These are phyloP conservation scores for Sebastes nivosus DNA, from an alignment of 2,797 vertebrate genomes.

Conservation along the genomic window DNA sequence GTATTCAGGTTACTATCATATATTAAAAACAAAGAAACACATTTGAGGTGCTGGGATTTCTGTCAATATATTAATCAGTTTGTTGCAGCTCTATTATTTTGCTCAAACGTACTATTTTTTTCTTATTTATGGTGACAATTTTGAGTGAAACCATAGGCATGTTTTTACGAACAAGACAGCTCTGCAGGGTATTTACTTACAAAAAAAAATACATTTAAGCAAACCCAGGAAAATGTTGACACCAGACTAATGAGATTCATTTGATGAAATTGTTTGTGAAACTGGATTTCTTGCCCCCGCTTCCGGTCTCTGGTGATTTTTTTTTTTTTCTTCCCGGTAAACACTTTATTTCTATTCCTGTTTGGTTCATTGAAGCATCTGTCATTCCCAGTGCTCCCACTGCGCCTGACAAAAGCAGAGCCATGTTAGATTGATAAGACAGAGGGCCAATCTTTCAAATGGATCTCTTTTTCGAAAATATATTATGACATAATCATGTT, in stretches of 20 bases:
- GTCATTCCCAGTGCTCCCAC: slow-evolving; percentile 73
- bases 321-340: slow-evolving; percentile 42
- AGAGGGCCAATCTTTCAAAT: slow-evolving; percentile 82
- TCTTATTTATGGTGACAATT: neutral
- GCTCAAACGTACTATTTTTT: neutral
- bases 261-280: slow-evolving; percentile 47
- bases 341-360: slow-evolving; percentile 71
- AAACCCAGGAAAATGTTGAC: slow-evolving; percentile 12
- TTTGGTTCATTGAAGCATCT: slow-evolving; percentile 73
- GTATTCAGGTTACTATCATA: neutral
- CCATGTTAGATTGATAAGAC: slow-evolving; percentile 80
- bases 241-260: slow-evolving; percentile 23
- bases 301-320: slow-evolving; percentile 42
- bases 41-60: neutral
- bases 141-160: neutral
- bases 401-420: slow-evolving; percentile 76
- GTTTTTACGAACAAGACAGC: neutral
- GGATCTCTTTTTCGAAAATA: slow-evolving; percentile 85
- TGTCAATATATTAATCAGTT: neutral
- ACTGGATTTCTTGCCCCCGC: slow-evolving; percentile 34
- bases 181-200: neutral
- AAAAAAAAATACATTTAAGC: neutral
- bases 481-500: slow-evolving; percentile 88
- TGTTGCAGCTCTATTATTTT: neutral
- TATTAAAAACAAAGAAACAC: neutral